These are phyloP conservation scores for Paramisgurnus dabryanus DNA, from an alignment of 2,113 vertebrate species.

Conservation along the genomic window DNA sequence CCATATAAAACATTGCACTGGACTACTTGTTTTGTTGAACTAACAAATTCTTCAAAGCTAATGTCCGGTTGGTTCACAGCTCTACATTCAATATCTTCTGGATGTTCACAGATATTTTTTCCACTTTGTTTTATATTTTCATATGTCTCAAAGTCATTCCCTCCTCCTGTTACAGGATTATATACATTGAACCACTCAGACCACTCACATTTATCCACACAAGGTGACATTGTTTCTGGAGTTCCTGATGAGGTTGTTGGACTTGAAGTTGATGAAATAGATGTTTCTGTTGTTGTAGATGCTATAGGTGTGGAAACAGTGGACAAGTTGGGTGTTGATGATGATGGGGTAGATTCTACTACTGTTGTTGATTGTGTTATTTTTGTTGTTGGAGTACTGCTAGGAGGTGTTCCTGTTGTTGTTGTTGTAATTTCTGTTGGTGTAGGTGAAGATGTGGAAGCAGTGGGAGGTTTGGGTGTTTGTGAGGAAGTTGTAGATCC, in stretches of 20 bases:
- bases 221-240: slow-evolving; percentile 24
- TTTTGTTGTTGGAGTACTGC: not conserved
- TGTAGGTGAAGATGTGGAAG: not conserved
- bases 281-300: not conserved
- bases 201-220: slow-evolving; percentile 51
- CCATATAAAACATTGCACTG: slow-evolving; percentile 57
- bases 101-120: slow-evolving; percentile 47
- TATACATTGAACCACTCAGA: slow-evolving; percentile 55
- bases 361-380: not conserved
- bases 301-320: not conserved
- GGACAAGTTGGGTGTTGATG: not conserved
- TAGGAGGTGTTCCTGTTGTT: not conserved
- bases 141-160: slow-evolving; percentile 56
- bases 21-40: slow-evolving; percentile 5
- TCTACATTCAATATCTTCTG: slow-evolving; percentile 52
- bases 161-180: not conserved
- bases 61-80: not conserved
- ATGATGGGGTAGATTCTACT: not conserved
- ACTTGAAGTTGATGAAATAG: not conserved
- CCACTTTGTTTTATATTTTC: slow-evolving; percentile 47
- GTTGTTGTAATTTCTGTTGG: not conserved
- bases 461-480: not conserved
- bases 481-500: not conserved
- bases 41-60: slow-evolving; percentile 37
- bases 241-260: not conserved